A percentile compares a stretch with the other conserved stretches of the same genome.
These are phyloP conservation scores for Tympanoctomys barrerae DNA, from an alignment of 2,797 vertebrate genomes.

Conservation along the genomic window DNA sequence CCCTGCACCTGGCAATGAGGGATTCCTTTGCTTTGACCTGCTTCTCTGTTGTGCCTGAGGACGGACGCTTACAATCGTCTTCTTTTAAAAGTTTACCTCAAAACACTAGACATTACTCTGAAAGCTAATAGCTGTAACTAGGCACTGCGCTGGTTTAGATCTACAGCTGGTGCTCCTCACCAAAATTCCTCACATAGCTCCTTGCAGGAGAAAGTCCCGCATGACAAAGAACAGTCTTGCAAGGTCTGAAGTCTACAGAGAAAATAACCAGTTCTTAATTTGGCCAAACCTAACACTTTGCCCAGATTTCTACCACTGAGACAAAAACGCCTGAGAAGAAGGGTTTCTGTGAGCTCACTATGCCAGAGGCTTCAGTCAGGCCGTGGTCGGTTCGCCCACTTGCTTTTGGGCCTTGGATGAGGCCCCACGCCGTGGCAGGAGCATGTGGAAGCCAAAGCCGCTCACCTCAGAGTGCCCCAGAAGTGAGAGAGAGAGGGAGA, in stretches of 20 bases:
- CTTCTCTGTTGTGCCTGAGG: too few species aligned
- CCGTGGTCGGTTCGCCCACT: not conserved
- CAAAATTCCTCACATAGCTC: not conserved
- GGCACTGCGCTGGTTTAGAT: not conserved
- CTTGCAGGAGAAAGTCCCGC: not conserved
- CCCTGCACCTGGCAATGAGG: too few species aligned
- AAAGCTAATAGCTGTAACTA: not conserved
- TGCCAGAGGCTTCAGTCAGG: not conserved
- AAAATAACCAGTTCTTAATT: slow-evolving; percentile 30
- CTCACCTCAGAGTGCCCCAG: not conserved
- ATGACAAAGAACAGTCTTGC: not conserved
- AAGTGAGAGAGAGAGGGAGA: too few species aligned
- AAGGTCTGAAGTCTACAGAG: not conserved
- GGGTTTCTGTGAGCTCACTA: not conserved
- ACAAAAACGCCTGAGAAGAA: not conserved
- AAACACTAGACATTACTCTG: not conserved
- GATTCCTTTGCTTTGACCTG: too few species aligned
- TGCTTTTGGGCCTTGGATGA: not conserved
- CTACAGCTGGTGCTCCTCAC: not conserved
- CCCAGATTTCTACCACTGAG: not conserved
- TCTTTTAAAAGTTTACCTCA: not conserved
- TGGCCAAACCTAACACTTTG: not conserved
- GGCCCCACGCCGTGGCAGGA: too few species aligned
- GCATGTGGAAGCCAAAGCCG: not conserved
- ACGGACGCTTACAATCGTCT: not conserved